Evolutionary conservation across 2,113 vertebrate species (phyloP), one percentile per base, ranked within the genome.

Genomic region (Mesitornis unicolor): DNA sequence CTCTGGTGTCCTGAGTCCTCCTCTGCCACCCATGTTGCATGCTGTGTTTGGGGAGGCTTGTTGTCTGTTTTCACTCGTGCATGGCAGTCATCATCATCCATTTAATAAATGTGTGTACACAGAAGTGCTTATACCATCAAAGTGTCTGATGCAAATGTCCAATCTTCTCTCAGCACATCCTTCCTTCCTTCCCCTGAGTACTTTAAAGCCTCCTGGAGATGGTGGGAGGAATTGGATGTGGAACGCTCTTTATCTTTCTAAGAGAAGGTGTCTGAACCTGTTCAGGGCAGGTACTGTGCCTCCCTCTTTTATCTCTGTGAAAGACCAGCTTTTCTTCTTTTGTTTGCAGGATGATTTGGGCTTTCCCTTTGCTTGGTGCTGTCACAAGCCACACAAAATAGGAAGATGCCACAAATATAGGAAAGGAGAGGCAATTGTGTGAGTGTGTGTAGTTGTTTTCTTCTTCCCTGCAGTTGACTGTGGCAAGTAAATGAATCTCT

Each of bases 311-410:
- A 71, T 76, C 71, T 13, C 40, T 5, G 4, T 36, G 74, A 60
- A 91, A 70, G 84, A 84, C 71, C 60, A 82, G 84, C 80, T 94
- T 87, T 81, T 93, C 82, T 73, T 64, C 89, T 94, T 91, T 74
- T 61, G 51, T 91, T 57, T 91, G 76, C 53, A 24, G 79, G 35
- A 33, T 92, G 64, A 89, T 90, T 67, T 57, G 45, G 65, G 57
- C 71, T 90, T 81, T 83, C 59, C 35, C 54, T 90, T 42, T 78
- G 43, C 53, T 84, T 70, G 22, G 15, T 38, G 64, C 60, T 51
- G 4, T 54, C 78, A 29, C 60, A 54, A 74, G 54, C 63, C 53
- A 50, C 69, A 79, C 48, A 59, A 59, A 35, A 80, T 16, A 38
- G 77, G 71, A 84, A 74, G 61, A 29, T 38, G 61, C 20, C 61